Base-by-base conservation (phyloP, 2,797 vertebrate genomes). In the Hyperoplus immaculatus region DNA sequence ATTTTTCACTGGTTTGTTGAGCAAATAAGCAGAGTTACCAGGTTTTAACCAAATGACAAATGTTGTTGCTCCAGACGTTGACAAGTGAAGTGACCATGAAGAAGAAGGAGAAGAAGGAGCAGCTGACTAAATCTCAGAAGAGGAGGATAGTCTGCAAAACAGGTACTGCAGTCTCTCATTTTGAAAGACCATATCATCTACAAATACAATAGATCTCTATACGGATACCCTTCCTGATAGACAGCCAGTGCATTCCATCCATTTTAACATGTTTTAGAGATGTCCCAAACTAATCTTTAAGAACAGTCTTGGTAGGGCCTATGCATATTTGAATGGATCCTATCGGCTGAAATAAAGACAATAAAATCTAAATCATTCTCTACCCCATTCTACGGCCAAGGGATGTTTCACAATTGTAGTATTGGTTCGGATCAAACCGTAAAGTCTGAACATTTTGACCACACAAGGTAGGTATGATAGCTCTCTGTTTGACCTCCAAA, bases 91-190 rank as follows among this genome's bases (percentile, higher is more conserved):
- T 87, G 61, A 89, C 76, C 16, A 87, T 84, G 39, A 99, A 97
- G 95, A 99, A 98, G 89, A 99, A 96, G 92, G 97, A 98, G 49
- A 99, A 96, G 95, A 99, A 97, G 89, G 98, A 98, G 78, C 98
- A 98, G 65, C 94, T 99, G 83, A 97, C 97, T 39, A 99, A 99
- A 96, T 92, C 97, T n/a, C 98, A 99, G 94, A 99, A 99, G 89
- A 95, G 96, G 78, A 98, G 96, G 85, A 94, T 99, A 53, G 95
- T 97, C 0, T 96, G 95, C 89, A 97, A 96, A 95, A 99, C 97
- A 93, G 98, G 98, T 98, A 73, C 3, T 36, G 13, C 10, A 47
- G 14, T 51, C 6, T 4, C 14, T 4, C 3, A 36, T 63, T 36
- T 45, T 15, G 16, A 47, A 47, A 38, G 18, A 10, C 18, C 43